Base-by-base conservation (phyloP, 23 tunicate genomes). In the Trididemnum miniatum region DNA sequence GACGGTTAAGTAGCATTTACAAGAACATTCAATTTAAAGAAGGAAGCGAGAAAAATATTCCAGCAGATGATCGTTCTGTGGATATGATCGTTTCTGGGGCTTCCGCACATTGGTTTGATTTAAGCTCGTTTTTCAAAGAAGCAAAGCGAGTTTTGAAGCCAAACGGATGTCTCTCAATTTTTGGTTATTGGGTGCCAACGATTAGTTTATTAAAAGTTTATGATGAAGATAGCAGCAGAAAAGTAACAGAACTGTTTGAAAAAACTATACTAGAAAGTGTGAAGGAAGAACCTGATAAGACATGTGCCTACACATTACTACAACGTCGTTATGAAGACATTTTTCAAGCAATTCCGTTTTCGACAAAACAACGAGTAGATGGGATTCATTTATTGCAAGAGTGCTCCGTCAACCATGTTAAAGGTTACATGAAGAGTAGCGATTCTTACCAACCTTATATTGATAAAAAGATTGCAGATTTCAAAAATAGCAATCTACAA, bases 41-140 rank as follows among this genome's bases (percentile, higher is more conserved):
- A 44, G 84, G 84, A 1, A 71, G 29, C 34, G 84, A 74, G 18
- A 59, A 79, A 34, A 51, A 79, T 35, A 67, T 86, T 18, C 90
- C 90, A 24, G 60, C 76, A 9, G 36, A 60, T 7, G 80, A 79
- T 52, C 38, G 71, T 0, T 35, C 65, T 69, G 84, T 71, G 31
- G 90, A 86, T 40, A 5, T 86, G 3, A 29, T 86, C 30, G 73
- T 74, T 35, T 51, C 64, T 1, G 90, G 84, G 9, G 78, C 81
- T 7, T 49, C 90, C 0, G 90, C 78, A 0, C 90, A 86, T 34
- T 86, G 90, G 90, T 36, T 86, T 33, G 72, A 86, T 51, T 79
- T 65, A 36, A n/a, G 31, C 22, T 23, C 24, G 26, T 86, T 65
- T 31, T 86, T 79, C 32, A 33, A 79, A 20, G 90, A 86, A 51